Conservation (phyloP, 2,797 vertebrate species). For the Leptatherina wallacei region DNA sequence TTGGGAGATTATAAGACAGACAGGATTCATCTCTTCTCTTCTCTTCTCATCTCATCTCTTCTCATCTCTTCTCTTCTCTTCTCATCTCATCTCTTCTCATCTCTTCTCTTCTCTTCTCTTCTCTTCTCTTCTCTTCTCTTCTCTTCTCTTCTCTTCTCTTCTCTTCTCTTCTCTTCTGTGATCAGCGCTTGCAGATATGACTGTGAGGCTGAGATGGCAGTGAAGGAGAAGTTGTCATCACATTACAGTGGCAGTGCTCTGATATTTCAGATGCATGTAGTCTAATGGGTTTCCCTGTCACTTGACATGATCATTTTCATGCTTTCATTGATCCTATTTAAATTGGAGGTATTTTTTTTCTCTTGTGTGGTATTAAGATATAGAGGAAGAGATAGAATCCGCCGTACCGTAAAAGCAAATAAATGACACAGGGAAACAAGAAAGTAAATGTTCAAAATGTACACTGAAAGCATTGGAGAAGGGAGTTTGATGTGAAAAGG, state of each 20-base stretch:
- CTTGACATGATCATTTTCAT: conserved; percentile 22
- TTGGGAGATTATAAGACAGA: conserved; percentile 8
- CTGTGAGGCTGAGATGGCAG: conserved; percentile 42
- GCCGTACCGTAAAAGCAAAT: not conserved
- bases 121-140: too few relatives aligned
- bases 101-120: too few relatives aligned
- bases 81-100: too few relatives aligned
- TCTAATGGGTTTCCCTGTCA: conserved; percentile 36
- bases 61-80: not conserved
- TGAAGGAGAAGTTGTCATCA: conserved; percentile 42
- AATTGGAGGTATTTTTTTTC: not conserved
- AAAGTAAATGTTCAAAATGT: not conserved
- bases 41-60: conserved; percentile 16
- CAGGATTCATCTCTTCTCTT: conserved; percentile 5
- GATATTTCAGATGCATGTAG: conserved; percentile 41
- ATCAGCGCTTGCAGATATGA: conserved; percentile 27
- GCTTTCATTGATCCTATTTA: conserved; percentile 26
- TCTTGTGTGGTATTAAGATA: too few relatives aligned
- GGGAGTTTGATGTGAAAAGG: not conserved
- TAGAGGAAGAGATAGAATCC: too few relatives aligned
- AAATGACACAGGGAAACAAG: not conserved
- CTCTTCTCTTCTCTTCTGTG: too few relatives aligned
- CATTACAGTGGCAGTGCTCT: conserved; percentile 51
- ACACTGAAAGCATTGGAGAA: conserved; percentile 1
- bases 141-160: too few relatives aligned